phyloP scores from a whole-genome alignment of 1,140 invertebrate species.

The Leptopilina boulardi region DNA sequence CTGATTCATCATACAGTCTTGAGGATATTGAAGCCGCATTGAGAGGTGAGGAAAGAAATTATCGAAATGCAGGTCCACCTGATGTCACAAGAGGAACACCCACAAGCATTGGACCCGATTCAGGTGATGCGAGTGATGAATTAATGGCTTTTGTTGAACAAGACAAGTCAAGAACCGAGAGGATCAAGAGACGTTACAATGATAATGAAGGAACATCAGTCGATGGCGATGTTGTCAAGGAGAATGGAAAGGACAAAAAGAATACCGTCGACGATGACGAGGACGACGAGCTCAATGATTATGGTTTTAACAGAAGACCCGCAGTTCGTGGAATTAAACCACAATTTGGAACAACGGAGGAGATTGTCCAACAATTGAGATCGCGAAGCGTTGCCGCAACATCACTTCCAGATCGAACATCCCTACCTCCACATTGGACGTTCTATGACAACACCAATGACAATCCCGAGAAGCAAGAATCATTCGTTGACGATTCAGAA shows the following conservation, averaged over 20 bases:
- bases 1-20: slow-evolving; percentile 79
- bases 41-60: slow-evolving; percentile 72
- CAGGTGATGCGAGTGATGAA: slow-evolving; percentile 78
- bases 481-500: slow-evolving; percentile 44
- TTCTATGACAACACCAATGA: slow-evolving; percentile 76
- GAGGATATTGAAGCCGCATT: slow-evolving; percentile 82
- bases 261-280: slow-evolving; percentile 76
- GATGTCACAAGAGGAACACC: slow-evolving; percentile 87
- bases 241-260: slow-evolving; percentile 37
- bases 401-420: slow-evolving; percentile 51
- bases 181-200: slow-evolving; percentile 85
- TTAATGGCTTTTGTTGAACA: slow-evolving; percentile 90
- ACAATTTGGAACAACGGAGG: slow-evolving; percentile 85
- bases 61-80: slow-evolving; percentile 74
- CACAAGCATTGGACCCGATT: slow-evolving; percentile 59
- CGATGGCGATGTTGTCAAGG: slow-evolving; percentile 36
- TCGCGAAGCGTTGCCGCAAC: slow-evolving; percentile 74
- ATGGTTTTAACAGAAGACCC: slow-evolving; percentile 91
- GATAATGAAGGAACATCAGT: slow-evolving; percentile 53
- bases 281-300: slow-evolving; percentile 90
- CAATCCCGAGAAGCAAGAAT: slow-evolving; percentile 50
- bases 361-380: slow-evolving; percentile 85
- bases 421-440: slow-evolving; percentile 77
- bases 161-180: slow-evolving; percentile 86
- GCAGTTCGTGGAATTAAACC: slow-evolving; percentile 87